Base-by-base conservation (phyloP, 2,888 invertebrate species). In the Poecilus cupreus region DNA sequence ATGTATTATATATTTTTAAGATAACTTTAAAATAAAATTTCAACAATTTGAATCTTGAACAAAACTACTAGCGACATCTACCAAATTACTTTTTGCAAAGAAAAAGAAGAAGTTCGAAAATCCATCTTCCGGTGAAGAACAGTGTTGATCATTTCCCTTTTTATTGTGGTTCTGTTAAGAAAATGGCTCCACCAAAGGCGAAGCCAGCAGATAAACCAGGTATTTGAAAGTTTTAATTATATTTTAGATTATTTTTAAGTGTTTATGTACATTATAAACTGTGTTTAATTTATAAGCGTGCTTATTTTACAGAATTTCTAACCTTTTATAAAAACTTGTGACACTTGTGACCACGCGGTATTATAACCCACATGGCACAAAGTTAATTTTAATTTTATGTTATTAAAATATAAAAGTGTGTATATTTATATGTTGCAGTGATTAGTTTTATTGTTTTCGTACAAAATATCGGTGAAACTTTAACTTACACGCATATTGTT, bases 101-200 rank as follows among this genome's bases (percentile, higher is more conserved):
- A 60, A 26, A 22, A 80, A 80, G 80, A 80, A 72, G 51, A 80
- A 46, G 46, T 46, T 18, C 10, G 22, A 24, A 46, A 70, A 18
- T 20, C 57, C 20, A 80, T 37, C 72, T 60, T 81, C 81, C 81
- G 81, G 81, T 81, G 32, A 39, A 81, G 64, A 22, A 24, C 26
- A 81, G 74, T 72, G 37, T 49, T 83, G 81, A 77, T 83, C 83
- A 83, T 84, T 87, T 87, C 86, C 87, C 75, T 81, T 87, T 87
- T 88, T 85, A 84, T 84, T 86, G 85, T 84, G 85, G 85, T 87
- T 85, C 85, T 86, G 84, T 86, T 83, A 82, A 83, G 84, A 93
- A 93, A 91, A 96, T 96, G 96, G 95, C 96, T 92, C 96, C 96
- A 87, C 93, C 94, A 90, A 96, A 96, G 92, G 94, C 91, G 84